These are phyloP conservation scores for Nasua narica DNA, from an alignment of 2,797 vertebrate genomes.

Conservation along the genomic window DNA sequence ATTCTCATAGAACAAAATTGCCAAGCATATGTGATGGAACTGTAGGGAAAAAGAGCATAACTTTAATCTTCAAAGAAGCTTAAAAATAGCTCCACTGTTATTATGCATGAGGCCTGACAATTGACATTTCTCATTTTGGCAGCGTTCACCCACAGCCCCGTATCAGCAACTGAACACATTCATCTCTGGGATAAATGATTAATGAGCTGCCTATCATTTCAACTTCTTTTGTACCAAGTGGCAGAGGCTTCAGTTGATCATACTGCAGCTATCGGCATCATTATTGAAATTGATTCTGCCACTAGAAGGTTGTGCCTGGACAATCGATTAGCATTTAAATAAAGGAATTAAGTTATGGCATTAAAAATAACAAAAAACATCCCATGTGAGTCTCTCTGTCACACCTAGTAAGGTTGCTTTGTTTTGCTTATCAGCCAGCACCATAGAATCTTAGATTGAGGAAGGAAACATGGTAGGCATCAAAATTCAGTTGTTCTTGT, in stretches of 20 bases:
- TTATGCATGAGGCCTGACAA: constrained; percentile 59
- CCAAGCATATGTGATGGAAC: constrained; percentile 35
- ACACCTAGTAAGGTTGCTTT: not conserved
- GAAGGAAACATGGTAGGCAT: not conserved
- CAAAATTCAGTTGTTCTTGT: constrained; percentile 1
- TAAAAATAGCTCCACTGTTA: constrained; percentile 59
- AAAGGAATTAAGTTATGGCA: constrained; percentile 12
- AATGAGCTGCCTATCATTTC: constrained; percentile 59
- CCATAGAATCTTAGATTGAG: not conserved
- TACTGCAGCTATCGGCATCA: constrained; percentile 22
- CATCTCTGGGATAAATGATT: constrained; percentile 56
- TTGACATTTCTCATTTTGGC: constrained; percentile 62
- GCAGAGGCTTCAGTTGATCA: constrained; percentile 5
- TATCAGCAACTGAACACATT: constrained; percentile 48
- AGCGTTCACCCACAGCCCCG: constrained; percentile 46
- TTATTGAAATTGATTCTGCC: constrained; percentile 49
- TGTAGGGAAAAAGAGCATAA: constrained; percentile 30
- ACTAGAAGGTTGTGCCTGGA: not conserved
- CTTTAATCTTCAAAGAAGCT: constrained; percentile 61
- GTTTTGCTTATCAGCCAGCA: not conserved
- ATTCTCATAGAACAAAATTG: constrained; percentile 59
- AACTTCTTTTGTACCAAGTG: constrained; percentile 23
- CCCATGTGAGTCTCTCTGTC: not conserved
- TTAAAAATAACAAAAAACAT: constrained; percentile 25
- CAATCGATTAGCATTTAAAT: constrained; percentile 41